These are phyloP conservation scores for Clytia hemisphaerica DNA, from an alignment of 30 jellyfish, hydroid and myxozoan genomes.

Conservation along the genomic window DNA sequence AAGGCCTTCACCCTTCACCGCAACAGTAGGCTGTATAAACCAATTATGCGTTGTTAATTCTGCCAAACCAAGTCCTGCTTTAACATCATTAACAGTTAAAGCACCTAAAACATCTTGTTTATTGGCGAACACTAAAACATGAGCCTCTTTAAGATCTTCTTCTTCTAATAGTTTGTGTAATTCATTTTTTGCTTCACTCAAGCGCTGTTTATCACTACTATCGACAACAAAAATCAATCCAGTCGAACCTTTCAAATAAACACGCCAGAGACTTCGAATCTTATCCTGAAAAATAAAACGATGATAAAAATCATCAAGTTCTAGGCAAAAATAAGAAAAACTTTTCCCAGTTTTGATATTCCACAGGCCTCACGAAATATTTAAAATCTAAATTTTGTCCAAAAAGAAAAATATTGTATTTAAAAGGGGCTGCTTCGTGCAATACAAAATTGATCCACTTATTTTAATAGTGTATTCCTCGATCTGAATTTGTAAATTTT, in stretches of 20 bases:
- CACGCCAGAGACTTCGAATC: constrained; percentile 95
- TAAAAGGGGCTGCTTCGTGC: too few species aligned
- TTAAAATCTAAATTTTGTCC: too few species aligned
- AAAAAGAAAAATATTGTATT: too few species aligned
- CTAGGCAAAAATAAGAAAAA: too few species aligned
- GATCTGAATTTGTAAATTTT: too few species aligned
- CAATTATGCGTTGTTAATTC: constrained; percentile 69
- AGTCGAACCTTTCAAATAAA: constrained; percentile 86
- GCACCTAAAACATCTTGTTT: constrained; percentile 98
- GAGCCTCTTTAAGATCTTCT: constrained; percentile 83
- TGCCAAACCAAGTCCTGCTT: constrained; percentile 61
- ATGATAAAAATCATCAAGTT: neutral
- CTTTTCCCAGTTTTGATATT: too few species aligned
- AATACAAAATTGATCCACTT: too few species aligned
- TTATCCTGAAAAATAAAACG: constrained; percentile 39
- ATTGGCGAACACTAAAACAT: constrained; percentile 86
- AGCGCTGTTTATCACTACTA: constrained; percentile 77
- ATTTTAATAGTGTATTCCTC: too few species aligned
- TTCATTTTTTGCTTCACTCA: constrained; percentile 82
- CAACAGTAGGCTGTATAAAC: constrained; percentile 94
- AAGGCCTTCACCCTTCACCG: constrained; percentile 91
- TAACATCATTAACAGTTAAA: constrained; percentile 68
- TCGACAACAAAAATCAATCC: constrained; percentile 89
- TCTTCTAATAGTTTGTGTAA: constrained; percentile 61
- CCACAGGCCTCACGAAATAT: too few species aligned